Percentiles rank a stretch among this genome's conserved stretches.
Evolutionary conservation across 2,797 vertebrate genomes (phyloP).

Genomic region (Muraenolepis orangiensis): DNA sequence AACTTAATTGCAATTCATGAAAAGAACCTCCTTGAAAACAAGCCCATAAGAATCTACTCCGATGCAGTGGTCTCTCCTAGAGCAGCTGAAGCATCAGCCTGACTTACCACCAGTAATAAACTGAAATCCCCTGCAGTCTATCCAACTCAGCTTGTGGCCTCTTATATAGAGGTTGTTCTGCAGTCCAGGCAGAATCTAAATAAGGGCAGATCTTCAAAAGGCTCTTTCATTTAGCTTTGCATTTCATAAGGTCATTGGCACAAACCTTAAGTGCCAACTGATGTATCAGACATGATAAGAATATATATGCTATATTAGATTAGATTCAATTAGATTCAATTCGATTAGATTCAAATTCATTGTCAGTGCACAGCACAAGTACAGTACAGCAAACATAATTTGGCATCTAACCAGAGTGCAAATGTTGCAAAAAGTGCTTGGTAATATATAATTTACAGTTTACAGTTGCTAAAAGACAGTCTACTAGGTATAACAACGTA

Average conservation of each 20-base stretch:
- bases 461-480: too few species aligned
- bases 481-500: too few species aligned
- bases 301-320: too few species aligned
- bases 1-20: not conserved
- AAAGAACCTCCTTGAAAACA: not conserved
- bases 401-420: too few species aligned
- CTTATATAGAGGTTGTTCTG: constrained; percentile 1
- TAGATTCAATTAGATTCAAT: too few species aligned
- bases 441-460: too few species aligned
- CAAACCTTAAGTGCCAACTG: not conserved
- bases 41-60: not conserved
- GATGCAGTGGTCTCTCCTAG: not conserved
- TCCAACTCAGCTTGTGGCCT: not conserved
- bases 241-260: not conserved
- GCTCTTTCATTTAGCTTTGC: not conserved
- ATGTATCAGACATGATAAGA: not conserved
- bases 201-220: not conserved
- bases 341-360: too few species aligned
- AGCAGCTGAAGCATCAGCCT: not conserved
- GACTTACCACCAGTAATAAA: not conserved
- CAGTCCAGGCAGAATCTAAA: not conserved
- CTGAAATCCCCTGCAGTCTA: not conserved
- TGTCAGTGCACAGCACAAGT: too few species aligned
- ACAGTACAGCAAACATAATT: too few species aligned
- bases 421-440: too few species aligned